Evolutionary conservation across 2,113 vertebrate genomes (phyloP).

Genomic region (Madoqua kirkii): DNA sequence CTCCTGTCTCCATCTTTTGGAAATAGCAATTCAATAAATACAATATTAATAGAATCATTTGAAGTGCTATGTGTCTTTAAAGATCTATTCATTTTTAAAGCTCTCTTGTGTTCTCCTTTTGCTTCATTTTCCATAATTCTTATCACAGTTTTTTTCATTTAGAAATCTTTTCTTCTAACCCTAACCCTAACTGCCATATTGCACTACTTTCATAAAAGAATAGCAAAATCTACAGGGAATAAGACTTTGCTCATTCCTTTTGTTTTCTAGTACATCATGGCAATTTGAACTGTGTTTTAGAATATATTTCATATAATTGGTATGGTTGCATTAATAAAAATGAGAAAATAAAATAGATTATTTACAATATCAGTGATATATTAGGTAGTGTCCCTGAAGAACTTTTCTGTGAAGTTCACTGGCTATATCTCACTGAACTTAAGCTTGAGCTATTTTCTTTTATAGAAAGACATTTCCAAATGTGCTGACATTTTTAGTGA

Average conservation of each 20-base stretch:
- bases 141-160: not conserved
- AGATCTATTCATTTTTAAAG: not conserved
- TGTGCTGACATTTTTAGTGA: slow-evolving; percentile 33
- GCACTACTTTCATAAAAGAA: not conserved
- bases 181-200: not conserved
- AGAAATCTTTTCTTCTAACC: not conserved
- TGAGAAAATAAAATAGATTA: not conserved
- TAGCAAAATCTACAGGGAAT: not conserved
- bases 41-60: not conserved
- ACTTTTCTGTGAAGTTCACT: not conserved
- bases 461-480: slow-evolving; percentile 29
- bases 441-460: not conserved
- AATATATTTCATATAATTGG: not conserved
- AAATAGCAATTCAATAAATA: not conserved
- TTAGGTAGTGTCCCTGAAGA: not conserved
- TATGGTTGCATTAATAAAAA: not conserved
- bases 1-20: not conserved
- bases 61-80: not conserved
- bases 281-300: not conserved
- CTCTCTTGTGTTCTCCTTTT: not conserved
- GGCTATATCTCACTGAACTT: not conserved
- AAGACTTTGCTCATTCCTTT: not conserved
- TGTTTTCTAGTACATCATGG: not conserved
- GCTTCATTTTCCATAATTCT: not conserved
- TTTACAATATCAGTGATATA: not conserved